Conservation (phyloP, 2,113 vertebrate genomes). For the Odontesthes bonariensis region DNA sequence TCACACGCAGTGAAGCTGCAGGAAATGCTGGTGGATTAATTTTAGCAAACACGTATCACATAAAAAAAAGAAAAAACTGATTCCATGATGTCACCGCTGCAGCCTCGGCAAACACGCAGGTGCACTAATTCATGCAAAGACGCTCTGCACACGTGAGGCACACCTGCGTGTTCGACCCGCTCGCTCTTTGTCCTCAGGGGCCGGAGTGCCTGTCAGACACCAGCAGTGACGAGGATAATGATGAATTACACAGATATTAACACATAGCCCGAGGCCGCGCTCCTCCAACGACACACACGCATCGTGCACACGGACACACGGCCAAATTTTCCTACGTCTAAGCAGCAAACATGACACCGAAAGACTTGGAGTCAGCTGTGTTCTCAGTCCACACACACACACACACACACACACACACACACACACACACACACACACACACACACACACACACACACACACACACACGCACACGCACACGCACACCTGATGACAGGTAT, state of each 20-base stretch:
- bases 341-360: constrained; percentile 27
- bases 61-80: neutral
- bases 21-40: constrained; percentile 5
- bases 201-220: constrained; percentile 80
- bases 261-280: constrained; percentile 76
- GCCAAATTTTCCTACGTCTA: constrained; percentile 6
- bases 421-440: neutral
- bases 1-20: neutral
- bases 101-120: too few species aligned
- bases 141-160: constrained; percentile 31
- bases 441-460: neutral
- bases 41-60: neutral
- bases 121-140: constrained; percentile 5
- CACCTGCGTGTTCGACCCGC: constrained; percentile 54
- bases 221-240: constrained; percentile 80
- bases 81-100: neutral
- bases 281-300: constrained; percentile 14
- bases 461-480: constrained; percentile 6
- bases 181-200: constrained; percentile 54
- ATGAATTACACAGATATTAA: constrained; percentile 84
- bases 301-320: constrained; percentile 3
- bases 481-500: constrained; percentile 71
- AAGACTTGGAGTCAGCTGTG: constrained; percentile 58
- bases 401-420: constrained; percentile 1
- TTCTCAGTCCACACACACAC: neutral